Percentiles rank a stretch among this genome's conserved stretches.
These are phyloP conservation scores for Vanessa tameamea DNA, from an alignment of 1,140 invertebrate genomes.

Conservation along the genomic window DNA sequence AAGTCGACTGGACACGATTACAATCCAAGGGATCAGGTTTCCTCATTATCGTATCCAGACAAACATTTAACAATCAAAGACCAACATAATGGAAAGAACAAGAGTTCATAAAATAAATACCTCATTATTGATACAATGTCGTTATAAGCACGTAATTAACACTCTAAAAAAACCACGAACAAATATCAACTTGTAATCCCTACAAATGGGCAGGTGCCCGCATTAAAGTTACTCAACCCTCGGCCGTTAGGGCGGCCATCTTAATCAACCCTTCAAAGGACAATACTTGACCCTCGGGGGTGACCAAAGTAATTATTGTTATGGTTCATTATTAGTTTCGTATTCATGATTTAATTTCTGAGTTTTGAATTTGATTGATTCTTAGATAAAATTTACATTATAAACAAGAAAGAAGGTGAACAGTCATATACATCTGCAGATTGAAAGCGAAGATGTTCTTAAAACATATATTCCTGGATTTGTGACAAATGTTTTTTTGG, in stretches of 20 bases:
- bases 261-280: constrained; percentile 49
- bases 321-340: constrained; percentile 39
- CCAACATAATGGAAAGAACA: not conserved
- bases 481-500: no score
- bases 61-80: no score
- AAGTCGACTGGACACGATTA: no score
- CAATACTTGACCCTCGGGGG: constrained; percentile 41
- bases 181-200: constrained; percentile 26
- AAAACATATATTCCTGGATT: no score
- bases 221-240: constrained; percentile 42
- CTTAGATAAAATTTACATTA: not conserved
- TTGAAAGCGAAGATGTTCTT: no score
- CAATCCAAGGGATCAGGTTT: no score
- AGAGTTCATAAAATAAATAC: not conserved
- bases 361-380: constrained; percentile 5
- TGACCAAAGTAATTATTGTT: constrained; percentile 45
- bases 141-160: constrained; percentile 21
- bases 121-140: constrained; percentile 23
- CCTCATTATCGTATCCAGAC: no score
- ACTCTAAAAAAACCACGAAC: constrained; percentile 18
- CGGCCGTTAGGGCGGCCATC: constrained; percentile 35
- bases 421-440: no score
- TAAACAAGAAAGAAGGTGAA: not conserved
- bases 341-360: constrained; percentile 30
- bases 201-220: constrained; percentile 38